phyloP scores from a whole-genome alignment of 2,888 invertebrate genomes.

The Meiosimyza platycephala region DNA sequence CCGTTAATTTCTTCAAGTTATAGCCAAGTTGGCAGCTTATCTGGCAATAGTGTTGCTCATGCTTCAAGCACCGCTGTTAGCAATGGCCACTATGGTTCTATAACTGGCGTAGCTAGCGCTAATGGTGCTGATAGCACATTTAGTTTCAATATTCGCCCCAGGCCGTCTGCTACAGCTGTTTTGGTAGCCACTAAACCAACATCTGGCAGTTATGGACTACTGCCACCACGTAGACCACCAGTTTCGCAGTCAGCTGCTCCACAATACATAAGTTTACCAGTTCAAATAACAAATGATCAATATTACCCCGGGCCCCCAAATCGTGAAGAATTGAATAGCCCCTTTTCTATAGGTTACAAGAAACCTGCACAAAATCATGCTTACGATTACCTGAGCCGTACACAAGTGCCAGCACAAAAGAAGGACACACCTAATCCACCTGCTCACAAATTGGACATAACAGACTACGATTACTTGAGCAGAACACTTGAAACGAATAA shows the following conservation, averaged over 20 bases:
- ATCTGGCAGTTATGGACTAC: conserved; percentile 46
- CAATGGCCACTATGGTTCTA: conserved; percentile 58
- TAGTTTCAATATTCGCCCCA: conserved; percentile 62
- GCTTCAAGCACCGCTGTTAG: conserved; percentile 59
- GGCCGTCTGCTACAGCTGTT: conserved; percentile 51
- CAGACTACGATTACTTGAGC: conserved; percentile 53
- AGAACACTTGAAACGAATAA: conserved; percentile 44
- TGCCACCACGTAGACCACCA: conserved; percentile 49
- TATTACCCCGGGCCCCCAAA: conserved; percentile 51
- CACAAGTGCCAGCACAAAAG: conserved; percentile 47
- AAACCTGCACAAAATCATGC: conserved; percentile 45
- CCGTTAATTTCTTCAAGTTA: conserved; percentile 44
- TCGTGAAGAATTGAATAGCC: conserved; percentile 52
- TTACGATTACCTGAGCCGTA: conserved; percentile 44
- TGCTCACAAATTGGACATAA: conserved; percentile 51
- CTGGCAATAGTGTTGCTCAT: conserved; percentile 49
- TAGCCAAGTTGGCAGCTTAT: conserved; percentile 45
- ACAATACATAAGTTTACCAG: conserved; percentile 41
- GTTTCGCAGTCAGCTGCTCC: conserved; percentile 37
- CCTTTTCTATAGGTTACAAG: conserved; percentile 51
- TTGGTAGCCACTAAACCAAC: conserved; percentile 45
- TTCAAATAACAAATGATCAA: conserved; percentile 44
- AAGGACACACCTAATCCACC: conserved; percentile 41
- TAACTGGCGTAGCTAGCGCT: conserved; percentile 58
- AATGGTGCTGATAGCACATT: conserved; percentile 62